Evolutionary conservation across 2,797 vertebrate genomes (phyloP), one percentile per base, ranked within the genome.

Genomic region (Glyptemys insculpta): DNA sequence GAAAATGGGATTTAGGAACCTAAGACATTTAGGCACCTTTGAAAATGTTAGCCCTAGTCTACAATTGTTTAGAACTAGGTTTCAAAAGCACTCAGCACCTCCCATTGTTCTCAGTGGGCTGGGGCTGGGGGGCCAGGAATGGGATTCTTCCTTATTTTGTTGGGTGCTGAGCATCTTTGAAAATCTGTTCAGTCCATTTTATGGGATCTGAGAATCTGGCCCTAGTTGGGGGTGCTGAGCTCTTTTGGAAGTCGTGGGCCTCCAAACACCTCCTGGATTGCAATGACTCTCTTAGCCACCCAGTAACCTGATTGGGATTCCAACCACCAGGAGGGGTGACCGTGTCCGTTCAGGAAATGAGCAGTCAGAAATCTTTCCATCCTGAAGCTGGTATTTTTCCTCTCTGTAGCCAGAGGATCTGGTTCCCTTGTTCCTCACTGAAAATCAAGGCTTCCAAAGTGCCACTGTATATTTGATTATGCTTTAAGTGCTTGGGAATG

Each of bases 401-500:
- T 15, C 12, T 27, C 29, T n/a, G 4, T 25, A 29, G 47, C 74
- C 53, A 37, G 83, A 50, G 37, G 31, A 16, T 84, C 31, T 53
- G n/a, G 18, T 65, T n/a, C 50, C 41, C 41, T 44, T 27, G 47
- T 49, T 79, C 27, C 56, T 34, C 2, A 12, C 56, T 44, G 18
- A 83, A 59, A 83, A 47, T 47, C 41, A 23, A 23, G 50, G 15
- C 49, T 84, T 80, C 87, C 79, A 54, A 82, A 76, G 54, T 53
- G 54, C 16, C 6, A 44, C 79, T 54, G 10, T 11, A 16, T 78
- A 76, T 88, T 87, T 85, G 78, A 80, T 44, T 47, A 41, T 85
- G 56, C 34, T 85, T 76, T 65, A 57, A 93, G 82, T 52, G 79
- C 89, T 65, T 85, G 52, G 44, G 85, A 91, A 79, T 78, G 65